A percentile compares a stretch with the other conserved stretches of the same genome.
These are phyloP conservation scores for Cervus canadensis DNA, from an alignment of 2,113 vertebrate genomes.

Conservation along the genomic window DNA sequence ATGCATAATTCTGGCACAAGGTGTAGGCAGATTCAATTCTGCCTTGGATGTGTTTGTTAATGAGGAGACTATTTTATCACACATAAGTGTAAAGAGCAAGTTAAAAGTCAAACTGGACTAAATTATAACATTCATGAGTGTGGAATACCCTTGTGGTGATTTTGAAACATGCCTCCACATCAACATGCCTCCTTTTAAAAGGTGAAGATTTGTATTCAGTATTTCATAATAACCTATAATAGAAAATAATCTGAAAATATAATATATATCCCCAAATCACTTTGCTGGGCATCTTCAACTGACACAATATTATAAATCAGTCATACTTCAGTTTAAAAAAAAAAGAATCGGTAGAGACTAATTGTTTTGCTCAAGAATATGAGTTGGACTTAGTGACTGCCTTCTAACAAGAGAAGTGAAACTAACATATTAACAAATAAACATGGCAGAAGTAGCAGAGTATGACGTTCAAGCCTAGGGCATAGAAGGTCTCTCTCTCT, in stretches of 20 bases:
- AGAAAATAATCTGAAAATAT: not conserved
- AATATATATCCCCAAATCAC: not conserved
- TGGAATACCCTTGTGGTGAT: not conserved
- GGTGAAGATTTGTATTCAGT: not conserved
- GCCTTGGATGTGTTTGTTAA: not conserved
- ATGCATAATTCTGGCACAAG: not conserved
- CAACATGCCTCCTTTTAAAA: not conserved
- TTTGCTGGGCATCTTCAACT: not conserved
- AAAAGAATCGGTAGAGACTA: not conserved
- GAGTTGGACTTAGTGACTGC: not conserved
- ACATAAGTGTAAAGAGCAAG: not conserved
- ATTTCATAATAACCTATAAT: not conserved
- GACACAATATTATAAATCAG: not conserved
- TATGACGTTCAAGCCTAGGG: not conserved
- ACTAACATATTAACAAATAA: not conserved
- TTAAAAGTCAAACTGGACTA: not conserved
- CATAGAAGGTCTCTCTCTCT: not conserved
- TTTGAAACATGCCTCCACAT: not conserved
- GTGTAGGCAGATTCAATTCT: not conserved
- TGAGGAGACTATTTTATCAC: not conserved
- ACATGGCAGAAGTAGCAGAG: not conserved
- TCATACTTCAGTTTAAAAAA: not conserved
- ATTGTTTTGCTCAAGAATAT: not conserved
- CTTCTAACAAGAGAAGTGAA: not conserved
- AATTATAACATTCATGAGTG: not conserved